These are phyloP conservation scores for Chrysoperla carnea DNA, from an alignment of 1,140 invertebrate genomes.

Conservation along the genomic window DNA sequence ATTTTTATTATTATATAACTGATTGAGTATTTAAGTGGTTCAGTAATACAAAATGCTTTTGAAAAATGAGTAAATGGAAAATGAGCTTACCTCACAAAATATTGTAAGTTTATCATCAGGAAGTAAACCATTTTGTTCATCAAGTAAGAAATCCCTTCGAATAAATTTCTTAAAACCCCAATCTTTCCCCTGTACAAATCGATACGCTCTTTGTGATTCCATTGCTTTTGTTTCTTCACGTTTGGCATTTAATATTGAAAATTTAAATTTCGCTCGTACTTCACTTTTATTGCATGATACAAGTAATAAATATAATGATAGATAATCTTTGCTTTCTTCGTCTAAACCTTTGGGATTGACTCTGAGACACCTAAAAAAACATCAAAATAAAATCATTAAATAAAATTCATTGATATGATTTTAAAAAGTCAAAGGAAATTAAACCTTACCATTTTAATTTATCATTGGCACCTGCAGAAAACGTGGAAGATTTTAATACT, in stretches of 20 bases:
- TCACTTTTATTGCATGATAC: conserved; percentile 99
- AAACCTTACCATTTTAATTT: conserved; percentile 92
- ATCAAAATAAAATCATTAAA: conserved; percentile 7
- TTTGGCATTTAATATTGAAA: conserved; percentile 99
- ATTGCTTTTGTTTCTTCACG: conserved; percentile 99
- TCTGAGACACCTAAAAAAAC: conserved; percentile 70
- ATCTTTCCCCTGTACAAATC: conserved; percentile 99
- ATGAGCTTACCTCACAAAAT: conserved; percentile 78
- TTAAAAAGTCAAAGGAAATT: background rate
- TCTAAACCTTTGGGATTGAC: conserved; percentile 99
- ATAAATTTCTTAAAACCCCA: conserved; percentile 99
- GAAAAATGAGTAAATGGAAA: no score
- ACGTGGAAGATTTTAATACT: conserved; percentile 97
- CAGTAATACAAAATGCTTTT: no score
- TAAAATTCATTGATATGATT: conserved; percentile 1
- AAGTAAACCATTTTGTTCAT: conserved; percentile 93
- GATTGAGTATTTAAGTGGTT: no score
- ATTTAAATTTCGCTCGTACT: conserved; percentile 99
- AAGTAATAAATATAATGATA: conserved; percentile 94
- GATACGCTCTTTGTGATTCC: conserved; percentile 78
- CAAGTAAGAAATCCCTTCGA: conserved; percentile 89
- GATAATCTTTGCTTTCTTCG: conserved; percentile 99
- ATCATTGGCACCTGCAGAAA: conserved; percentile 96
- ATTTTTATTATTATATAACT: no score
- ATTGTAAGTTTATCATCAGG: conserved; percentile 98